phyloP scores from a whole-genome alignment of 2,888 invertebrate species.

The Coelopa pilipes region DNA sequence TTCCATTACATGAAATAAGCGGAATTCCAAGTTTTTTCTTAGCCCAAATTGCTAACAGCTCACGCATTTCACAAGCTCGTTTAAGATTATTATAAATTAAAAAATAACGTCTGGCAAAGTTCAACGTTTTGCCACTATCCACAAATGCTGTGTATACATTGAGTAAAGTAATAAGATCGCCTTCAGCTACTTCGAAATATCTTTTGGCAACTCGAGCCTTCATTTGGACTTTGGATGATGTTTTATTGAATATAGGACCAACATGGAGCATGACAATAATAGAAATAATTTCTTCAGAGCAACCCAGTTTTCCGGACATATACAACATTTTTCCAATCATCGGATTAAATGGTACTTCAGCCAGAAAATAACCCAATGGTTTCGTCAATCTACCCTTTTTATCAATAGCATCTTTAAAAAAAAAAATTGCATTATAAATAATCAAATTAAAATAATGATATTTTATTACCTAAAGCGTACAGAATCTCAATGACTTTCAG shows the following conservation, averaged over 20 bases:
- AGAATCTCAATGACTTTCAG: conserved; percentile 86
- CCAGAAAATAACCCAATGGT: conserved; percentile 84
- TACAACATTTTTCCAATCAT: conserved; percentile 88
- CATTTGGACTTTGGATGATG: conserved; percentile 75
- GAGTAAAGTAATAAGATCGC: conserved; percentile 88
- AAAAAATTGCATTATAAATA: no score
- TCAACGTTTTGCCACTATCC: conserved; percentile 69
- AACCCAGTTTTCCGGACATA: conserved; percentile 85
- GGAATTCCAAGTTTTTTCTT: conserved; percentile 74
- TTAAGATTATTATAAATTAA: conserved; percentile 88
- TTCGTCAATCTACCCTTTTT: conserved; percentile 80
- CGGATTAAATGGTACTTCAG: conserved; percentile 91
- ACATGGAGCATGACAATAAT: conserved; percentile 96
- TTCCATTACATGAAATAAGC: conserved; percentile 75
- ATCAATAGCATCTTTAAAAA: conserved; percentile 73
- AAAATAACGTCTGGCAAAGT: conserved; percentile 85
- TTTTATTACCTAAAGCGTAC: conserved; percentile 74
- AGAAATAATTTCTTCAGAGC: conserved; percentile 90
- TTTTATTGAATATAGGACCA: conserved; percentile 83
- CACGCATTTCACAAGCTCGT: conserved; percentile 81
- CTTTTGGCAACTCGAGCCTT: conserved; percentile 79
- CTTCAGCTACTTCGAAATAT: conserved; percentile 91
- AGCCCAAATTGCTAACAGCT: conserved; percentile 75
- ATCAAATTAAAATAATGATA: no score
- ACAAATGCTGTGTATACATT: conserved; percentile 79